These are phyloP conservation scores for Gasterosteus nipponicus DNA, from an alignment of 2,113 vertebrate species.

Conservation along the genomic window DNA sequence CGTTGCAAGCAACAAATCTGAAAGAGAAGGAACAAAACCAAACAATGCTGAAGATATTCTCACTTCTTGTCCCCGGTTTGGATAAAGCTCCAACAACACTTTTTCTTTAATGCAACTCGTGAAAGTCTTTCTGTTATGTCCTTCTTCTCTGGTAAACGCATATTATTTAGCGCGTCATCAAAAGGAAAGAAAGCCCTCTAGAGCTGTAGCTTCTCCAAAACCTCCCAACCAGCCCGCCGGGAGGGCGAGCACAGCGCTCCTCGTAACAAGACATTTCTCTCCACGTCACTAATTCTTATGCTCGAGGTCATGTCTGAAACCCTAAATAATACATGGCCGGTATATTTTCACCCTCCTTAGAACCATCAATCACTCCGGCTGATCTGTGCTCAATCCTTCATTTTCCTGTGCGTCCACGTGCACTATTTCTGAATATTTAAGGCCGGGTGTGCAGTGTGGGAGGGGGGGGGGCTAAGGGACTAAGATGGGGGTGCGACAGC, in stretches of 20 bases:
- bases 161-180: not conserved
- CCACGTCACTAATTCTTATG: not conserved
- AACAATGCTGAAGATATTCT: not conserved
- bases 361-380: slow-evolving; percentile 65
- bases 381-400: slow-evolving; percentile 27
- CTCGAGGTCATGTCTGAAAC: slow-evolving; percentile 10
- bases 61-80: not conserved
- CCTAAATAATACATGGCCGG: slow-evolving; percentile 66
- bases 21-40: not conserved
- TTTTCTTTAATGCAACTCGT: not conserved
- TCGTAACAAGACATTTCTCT: slow-evolving; percentile 20
- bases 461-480: slow-evolving; percentile 9
- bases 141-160: not conserved
- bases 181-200: not conserved
- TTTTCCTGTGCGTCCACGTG: slow-evolving; percentile 37
- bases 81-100: not conserved
- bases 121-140: not conserved
- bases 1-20: not conserved
- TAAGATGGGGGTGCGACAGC: not conserved
- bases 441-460: not conserved
- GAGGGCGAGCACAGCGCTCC: not conserved
- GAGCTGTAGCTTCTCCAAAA: not conserved
- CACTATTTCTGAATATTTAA: slow-evolving; percentile 38
- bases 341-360: slow-evolving; percentile 58
- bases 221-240: not conserved